Conservation (phyloP, 2,113 vertebrate genomes). For the Macroglossus sobrinus region DNA sequence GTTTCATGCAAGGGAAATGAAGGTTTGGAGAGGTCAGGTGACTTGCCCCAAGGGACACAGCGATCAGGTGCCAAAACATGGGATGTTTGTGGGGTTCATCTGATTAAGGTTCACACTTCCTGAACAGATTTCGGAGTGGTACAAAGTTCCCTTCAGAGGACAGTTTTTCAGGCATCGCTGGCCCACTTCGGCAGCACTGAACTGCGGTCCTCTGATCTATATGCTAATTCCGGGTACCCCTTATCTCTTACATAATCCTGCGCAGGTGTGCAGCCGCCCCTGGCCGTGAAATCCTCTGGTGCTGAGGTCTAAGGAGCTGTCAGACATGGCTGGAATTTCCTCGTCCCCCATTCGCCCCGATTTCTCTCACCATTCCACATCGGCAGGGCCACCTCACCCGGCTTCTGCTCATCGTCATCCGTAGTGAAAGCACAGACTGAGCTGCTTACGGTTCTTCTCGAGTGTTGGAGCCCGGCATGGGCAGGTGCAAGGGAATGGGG, state of each 20-base stretch:
- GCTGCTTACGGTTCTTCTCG: neutral
- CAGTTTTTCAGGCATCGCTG: neutral
- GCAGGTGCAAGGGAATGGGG: neutral
- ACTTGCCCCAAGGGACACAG: neutral
- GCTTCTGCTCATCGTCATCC: neutral
- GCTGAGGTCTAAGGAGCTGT: neutral
- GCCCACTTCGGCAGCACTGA: neutral
- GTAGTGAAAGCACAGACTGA: neutral
- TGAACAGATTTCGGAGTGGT: neutral
- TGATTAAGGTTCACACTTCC: neutral
- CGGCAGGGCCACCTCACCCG: neutral
- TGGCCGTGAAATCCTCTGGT: neutral
- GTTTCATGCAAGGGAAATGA: neutral
- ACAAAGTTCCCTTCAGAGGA: neutral
- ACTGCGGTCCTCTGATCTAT: neutral
- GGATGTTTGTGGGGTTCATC: neutral
- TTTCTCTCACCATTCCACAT: neutral
- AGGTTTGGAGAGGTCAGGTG: neutral
- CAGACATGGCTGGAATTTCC: neutral
- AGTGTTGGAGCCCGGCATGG: neutral
- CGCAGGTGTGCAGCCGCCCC: neutral
- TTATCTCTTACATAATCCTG: slow-evolving; percentile 30
- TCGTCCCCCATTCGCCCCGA: neutral
- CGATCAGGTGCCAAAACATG: neutral
- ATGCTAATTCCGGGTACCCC: neutral